phyloP scores from a whole-genome alignment of 92 coral and sea anemone species.

The Heteractis magnifica region DNA sequence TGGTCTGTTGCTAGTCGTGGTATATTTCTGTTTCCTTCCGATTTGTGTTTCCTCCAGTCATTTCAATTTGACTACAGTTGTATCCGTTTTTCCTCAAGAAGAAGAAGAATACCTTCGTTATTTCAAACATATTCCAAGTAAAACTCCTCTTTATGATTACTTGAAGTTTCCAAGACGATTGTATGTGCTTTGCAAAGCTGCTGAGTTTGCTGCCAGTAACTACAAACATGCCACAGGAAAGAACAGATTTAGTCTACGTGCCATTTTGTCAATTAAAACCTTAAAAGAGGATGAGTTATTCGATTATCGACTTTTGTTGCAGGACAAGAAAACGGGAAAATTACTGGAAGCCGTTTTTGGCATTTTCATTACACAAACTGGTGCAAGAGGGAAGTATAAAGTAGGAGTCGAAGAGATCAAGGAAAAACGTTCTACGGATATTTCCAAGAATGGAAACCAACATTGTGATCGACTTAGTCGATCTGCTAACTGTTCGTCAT shows the following conservation, averaged over 20 bases:
- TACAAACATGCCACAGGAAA: constrained; percentile 14
- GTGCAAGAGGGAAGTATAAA: not conserved
- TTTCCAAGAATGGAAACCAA: not conserved
- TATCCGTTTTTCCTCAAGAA: constrained; percentile 21
- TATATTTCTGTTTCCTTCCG: constrained; percentile 1
- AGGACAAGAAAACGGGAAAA: constrained; percentile 29
- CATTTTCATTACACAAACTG: constrained; percentile 22
- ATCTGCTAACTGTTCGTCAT: constrained; percentile 61
- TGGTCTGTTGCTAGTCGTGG: not conserved
- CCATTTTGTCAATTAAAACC: constrained; percentile 35
- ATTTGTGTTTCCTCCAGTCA: not conserved
- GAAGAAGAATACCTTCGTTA: constrained; percentile 41
- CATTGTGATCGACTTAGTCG: constrained; percentile 69
- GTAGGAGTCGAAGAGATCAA: constrained; percentile 23
- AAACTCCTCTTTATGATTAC: constrained; percentile 43
- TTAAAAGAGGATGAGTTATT: constrained; percentile 9
- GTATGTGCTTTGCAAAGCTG: constrained; percentile 64
- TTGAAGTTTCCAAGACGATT: constrained; percentile 46
- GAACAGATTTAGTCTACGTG: constrained; percentile 52
- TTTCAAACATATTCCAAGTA: constrained; percentile 32
- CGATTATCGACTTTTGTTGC: constrained; percentile 33
- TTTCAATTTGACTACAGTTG: not conserved
- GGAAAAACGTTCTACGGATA: constrained; percentile 21
- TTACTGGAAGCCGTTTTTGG: constrained; percentile 36
- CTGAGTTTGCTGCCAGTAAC: constrained; percentile 62